Evolutionary conservation across 1,140 invertebrate genomes (phyloP).

Genomic region (Trichonephila clavipes): DNA sequence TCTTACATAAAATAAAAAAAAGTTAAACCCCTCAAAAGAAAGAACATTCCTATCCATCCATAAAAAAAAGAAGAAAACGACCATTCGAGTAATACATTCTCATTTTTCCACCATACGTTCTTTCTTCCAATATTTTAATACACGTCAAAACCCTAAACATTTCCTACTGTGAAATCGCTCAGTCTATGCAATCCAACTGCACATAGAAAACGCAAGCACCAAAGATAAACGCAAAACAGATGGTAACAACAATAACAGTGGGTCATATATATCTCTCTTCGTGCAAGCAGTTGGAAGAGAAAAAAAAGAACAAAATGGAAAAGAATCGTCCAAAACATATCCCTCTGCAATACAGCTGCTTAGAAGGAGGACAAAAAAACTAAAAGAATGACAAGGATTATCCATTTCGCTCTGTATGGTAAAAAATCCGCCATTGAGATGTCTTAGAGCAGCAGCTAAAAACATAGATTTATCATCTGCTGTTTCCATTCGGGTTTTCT

Average conservation of each 20-base stretch:
- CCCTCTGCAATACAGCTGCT: neutral
- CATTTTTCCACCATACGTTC: no score
- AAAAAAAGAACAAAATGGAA: neutral
- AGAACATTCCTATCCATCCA: no score
- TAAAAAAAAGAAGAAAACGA: no score
- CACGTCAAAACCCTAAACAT: no score
- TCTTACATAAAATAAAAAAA: no score
- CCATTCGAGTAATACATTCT: no score
- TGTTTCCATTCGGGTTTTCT: neutral
- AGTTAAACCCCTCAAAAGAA: no score
- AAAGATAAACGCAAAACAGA: conserved; percentile 26
- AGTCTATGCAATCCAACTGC: neutral
- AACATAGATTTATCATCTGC: conserved; percentile 24
- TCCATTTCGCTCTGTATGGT: neutral
- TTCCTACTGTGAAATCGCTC: no score
- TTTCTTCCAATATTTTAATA: no score
- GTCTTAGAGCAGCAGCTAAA: conserved; percentile 5
- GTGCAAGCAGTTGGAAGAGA: neutral
- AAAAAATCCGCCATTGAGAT: conserved; percentile 31
- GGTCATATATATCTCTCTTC: neutral
- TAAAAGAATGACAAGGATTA: conserved; percentile 36
- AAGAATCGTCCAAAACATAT: neutral
- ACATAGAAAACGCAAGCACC: neutral
- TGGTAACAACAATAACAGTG: conserved; percentile 14
- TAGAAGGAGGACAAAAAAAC: neutral